Evolutionary conservation across 2,113 vertebrate species (phyloP), one percentile per base, ranked within the genome.

Genomic region (Scopus umbretta): DNA sequence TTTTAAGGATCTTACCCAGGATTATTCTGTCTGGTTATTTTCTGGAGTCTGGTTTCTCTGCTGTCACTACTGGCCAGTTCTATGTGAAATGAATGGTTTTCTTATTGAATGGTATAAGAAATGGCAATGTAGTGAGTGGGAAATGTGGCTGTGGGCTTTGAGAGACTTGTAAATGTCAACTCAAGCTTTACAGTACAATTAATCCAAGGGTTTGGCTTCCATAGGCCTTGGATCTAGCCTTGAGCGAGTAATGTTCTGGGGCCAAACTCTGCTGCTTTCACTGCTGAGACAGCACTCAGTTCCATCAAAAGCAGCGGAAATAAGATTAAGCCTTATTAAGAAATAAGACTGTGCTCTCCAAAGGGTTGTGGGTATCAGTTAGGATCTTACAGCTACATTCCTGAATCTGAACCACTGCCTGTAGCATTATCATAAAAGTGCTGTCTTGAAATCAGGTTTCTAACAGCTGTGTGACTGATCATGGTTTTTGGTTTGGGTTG

Each of bases 1-100:
- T 98, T 98, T 98, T 98, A 98, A 99, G 98, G 97, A 98, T 98
- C 98, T 98, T 98, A 98, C 47, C 47, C 62, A 88, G 94, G 84
- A 88, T 95, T 97, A 92, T 92, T 86, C 87, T 91, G 98, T 96
- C 95, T 98, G 94, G 75, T 98, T 98, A 96, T 98, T 98, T 97
- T 96, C 91, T 98, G 96, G 92, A 94, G 90, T 97, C 83, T 83
- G 67, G 70, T 92, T 96, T 96, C 82, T 95, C 67, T 96, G 72
- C 79, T 52, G 58, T 88, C 42, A 15, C 62, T 73, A 10, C 29
- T 65, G 80, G 21, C 11, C 22, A 30, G 55, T 56, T 52, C 36
- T 68, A 43, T 52, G 45, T 76, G 67, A 86, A 93, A 90, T 53
- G 66, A 90, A 52, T 92, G 71, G 12, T 58, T 91, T 92, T 53